A percentile compares a stretch with the other conserved stretches of the same genome.
Evolutionary conservation across 2,888 invertebrate species (phyloP).

Genomic region (Acleris cristana): DNA sequence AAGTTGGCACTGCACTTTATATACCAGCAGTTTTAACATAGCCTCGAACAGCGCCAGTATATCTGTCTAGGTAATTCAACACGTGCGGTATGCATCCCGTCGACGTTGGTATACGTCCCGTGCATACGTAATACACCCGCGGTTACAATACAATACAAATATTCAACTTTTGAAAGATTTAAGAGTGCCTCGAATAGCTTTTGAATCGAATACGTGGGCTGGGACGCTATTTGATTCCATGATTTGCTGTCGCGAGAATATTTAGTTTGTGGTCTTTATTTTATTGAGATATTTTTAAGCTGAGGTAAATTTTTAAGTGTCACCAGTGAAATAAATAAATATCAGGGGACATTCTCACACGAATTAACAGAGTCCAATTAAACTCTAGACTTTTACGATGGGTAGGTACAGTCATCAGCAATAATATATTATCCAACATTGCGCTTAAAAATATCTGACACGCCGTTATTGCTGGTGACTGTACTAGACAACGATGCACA

Average conservation of each 20-base stretch:
- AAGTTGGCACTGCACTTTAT: conserved; percentile 1
- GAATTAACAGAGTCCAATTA: too few species aligned
- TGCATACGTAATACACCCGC: conserved; percentile 33
- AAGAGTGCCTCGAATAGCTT: conserved; percentile 34
- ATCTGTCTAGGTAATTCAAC: conserved; percentile 51
- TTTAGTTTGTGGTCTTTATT: background rate
- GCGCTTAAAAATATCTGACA: too few species aligned
- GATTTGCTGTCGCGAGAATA: background rate
- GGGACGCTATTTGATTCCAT: conserved; percentile 12
- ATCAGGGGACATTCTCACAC: too few species aligned
- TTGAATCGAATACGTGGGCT: conserved; percentile 32
- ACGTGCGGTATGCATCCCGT: conserved; percentile 43
- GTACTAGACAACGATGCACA: too few species aligned
- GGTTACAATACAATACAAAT: conserved; percentile 37
- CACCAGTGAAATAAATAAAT: background rate
- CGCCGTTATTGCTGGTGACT: too few species aligned
- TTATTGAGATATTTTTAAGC: background rate
- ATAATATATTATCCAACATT: too few species aligned
- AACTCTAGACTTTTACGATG: too few species aligned
- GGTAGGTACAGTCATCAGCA: too few species aligned
- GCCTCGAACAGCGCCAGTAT: conserved; percentile 37
- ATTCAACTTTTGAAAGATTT: conserved; percentile 38
- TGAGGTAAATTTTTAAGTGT: background rate
- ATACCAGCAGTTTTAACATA: conserved; percentile 10
- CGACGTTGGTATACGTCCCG: conserved; percentile 21